Conservation (phyloP, 92 coral and sea anemone genomes). For the Porites lobata region DNA sequence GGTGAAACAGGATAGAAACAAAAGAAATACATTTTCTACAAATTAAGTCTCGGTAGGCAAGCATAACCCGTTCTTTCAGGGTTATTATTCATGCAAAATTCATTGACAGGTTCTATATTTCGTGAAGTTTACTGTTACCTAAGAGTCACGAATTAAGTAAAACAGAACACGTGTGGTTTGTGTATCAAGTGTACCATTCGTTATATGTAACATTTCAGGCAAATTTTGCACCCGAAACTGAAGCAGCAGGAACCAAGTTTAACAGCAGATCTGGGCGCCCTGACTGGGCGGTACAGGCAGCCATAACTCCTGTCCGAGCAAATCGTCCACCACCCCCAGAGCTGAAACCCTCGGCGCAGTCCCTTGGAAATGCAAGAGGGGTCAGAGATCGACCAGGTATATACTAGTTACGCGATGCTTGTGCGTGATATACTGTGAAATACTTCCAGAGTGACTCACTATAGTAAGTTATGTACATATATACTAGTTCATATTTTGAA, state of each 20-base stretch:
- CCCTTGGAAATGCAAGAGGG: conserved; percentile 71
- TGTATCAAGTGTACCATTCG: neutral
- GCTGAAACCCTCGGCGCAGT: conserved; percentile 66
- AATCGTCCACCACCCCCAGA: conserved; percentile 83
- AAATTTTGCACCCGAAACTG: conserved; percentile 82
- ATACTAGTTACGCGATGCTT: no score
- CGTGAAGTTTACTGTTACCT: no score
- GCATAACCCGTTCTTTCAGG: no score
- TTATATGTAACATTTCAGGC: conserved; percentile 42
- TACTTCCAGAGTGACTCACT: neutral
- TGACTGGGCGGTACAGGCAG: conserved; percentile 89
- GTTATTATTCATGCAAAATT: no score
- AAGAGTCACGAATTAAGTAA: no score
- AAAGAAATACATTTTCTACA: no score
- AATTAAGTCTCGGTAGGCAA: no score
- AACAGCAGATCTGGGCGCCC: conserved; percentile 82
- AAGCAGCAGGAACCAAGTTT: conserved; percentile 73
- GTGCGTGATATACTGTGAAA: neutral
- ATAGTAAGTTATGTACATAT: no score
- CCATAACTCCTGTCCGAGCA: conserved; percentile 75
- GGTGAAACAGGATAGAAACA: no score
- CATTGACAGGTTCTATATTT: no score
- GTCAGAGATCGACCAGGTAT: conserved; percentile 78
- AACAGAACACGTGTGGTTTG: neutral
- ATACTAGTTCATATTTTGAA: no score